Evolutionary conservation across 2,113 vertebrate genomes (phyloP).

Genomic region (Hemicordylus capensis): DNA sequence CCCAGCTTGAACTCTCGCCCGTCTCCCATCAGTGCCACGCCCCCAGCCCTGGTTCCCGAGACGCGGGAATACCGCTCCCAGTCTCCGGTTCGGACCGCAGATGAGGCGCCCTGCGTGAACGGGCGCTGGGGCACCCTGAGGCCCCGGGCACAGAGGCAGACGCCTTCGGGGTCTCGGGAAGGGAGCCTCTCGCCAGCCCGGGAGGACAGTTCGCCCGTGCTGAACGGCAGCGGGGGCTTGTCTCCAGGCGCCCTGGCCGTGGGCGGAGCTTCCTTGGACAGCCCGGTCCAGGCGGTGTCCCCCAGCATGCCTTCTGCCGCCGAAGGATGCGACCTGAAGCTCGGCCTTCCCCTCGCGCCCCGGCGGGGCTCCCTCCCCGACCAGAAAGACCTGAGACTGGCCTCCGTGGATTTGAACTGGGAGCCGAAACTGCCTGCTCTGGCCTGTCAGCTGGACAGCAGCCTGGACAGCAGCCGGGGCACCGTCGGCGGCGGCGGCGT

Average conservation of each 20-base stretch:
- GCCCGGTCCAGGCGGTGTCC: constrained; percentile 85
- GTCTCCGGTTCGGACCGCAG: constrained; percentile 86
- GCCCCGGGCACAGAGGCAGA: constrained; percentile 82
- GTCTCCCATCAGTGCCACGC: constrained; percentile 95
- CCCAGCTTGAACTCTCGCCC: constrained; percentile 97
- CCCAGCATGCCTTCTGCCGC: constrained; percentile 77
- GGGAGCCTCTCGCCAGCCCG: constrained; percentile 90
- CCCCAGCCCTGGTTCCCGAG: constrained; percentile 87
- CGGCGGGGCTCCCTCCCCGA: constrained; percentile 77
- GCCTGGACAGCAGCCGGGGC: constrained; percentile 72
- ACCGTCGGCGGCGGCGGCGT: constrained; percentile 39
- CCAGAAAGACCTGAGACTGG: constrained; percentile 77
- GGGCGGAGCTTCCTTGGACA: constrained; percentile 74
- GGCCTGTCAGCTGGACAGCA: constrained; percentile 54
- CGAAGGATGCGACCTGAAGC: constrained; percentile 73
- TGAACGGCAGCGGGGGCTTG: constrained; percentile 84
- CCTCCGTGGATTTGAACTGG: constrained; percentile 84
- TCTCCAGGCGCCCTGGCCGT: constrained; percentile 77
- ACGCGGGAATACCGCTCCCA: constrained; percentile 90
- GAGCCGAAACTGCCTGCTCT: constrained; percentile 75
- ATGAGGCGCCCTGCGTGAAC: constrained; percentile 95
- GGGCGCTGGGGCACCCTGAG: constrained; percentile 96
- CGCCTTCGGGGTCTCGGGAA: constrained; percentile 82
- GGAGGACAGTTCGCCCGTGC: constrained; percentile 83
- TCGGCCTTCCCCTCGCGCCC: constrained; percentile 43